Conservation (phyloP, 2,888 invertebrate species). For the Drosophila pseudotalamancana region DNA sequence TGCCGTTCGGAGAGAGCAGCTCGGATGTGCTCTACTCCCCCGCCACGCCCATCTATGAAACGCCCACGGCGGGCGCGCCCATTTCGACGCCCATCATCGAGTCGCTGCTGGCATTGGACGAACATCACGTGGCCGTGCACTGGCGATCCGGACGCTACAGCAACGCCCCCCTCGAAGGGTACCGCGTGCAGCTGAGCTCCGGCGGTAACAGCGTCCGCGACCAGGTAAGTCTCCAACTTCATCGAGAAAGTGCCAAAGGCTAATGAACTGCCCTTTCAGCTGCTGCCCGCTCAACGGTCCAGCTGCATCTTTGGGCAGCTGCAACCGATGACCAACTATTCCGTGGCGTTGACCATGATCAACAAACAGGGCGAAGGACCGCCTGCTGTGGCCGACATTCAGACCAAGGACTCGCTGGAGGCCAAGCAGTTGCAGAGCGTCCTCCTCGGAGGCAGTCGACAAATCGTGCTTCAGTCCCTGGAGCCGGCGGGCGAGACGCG, state of each 20-base stretch:
- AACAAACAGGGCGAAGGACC: slow-evolving; percentile 93
- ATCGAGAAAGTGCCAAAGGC: neutral
- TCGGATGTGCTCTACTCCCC: slow-evolving; percentile 90
- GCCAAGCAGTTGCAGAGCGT: slow-evolving; percentile 43
- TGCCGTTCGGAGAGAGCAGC: slow-evolving; percentile 89
- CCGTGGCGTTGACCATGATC: slow-evolving; percentile 91
- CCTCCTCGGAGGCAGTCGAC: slow-evolving; percentile 39
- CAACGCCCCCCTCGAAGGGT: slow-evolving; percentile 94
- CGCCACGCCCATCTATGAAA: slow-evolving; percentile 91
- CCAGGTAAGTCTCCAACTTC: slow-evolving; percentile 85
- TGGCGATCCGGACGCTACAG: slow-evolving; percentile 95
- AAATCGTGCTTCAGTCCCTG: slow-evolving; percentile 62
- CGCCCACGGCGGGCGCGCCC: slow-evolving; percentile 90
- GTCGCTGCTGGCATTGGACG: slow-evolving; percentile 91
- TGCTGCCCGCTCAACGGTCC: slow-evolving; percentile 39
- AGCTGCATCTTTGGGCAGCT: slow-evolving; percentile 85
- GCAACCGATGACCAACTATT: slow-evolving; percentile 89
- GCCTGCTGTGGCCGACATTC: slow-evolving; percentile 85
- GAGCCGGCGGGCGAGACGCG: slow-evolving; percentile 65
- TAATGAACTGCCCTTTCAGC: slow-evolving; percentile 2
- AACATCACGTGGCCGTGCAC: slow-evolving; percentile 92
- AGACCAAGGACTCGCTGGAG: slow-evolving; percentile 23
- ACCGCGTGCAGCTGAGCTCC: slow-evolving; percentile 86
- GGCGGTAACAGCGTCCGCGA: slow-evolving; percentile 86
- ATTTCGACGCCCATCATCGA: slow-evolving; percentile 91